Base-by-base conservation (phyloP, 2,113 vertebrate species). In the Herpetotheres cachinnans region DNA sequence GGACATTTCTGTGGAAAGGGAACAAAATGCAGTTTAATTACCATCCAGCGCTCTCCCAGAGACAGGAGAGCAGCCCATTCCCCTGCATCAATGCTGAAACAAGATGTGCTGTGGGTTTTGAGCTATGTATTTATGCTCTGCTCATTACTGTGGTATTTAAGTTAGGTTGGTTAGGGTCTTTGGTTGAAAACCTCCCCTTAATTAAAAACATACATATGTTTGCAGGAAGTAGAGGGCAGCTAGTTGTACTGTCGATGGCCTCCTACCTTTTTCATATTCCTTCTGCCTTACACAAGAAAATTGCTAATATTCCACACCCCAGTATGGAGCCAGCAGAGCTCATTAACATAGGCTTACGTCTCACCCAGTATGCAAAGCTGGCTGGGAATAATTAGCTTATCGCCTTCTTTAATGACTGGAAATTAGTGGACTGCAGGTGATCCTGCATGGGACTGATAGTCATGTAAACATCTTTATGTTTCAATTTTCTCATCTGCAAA, bases 321-420 rank as follows among this genome's bases (percentile, higher is more conserved):
- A 0, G 25, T 29, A 6, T 6, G 22, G 49, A 79, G 59, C 71
- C 63, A 54, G 71, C 30, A 85, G 52, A 66, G 70, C 50, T 90
- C 66, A 7, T 49, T 27, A 27, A 7, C 0, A 1, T 4, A 34
- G 50, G 56, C 6, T 90, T 34, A 2, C 0, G 4, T 52, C 77
- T 52, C 58, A 67, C 7, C 42, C 76, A n/a, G 30, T 3, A 16
- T 40, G 67, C 63, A 86, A n/a, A 93, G 44, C 63, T 65, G 26
- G 19, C 21, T 61, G 73, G 84, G 52, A 54, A 26, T 7, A 66
- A 8, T 7, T 16, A 36, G 20, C 6, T 59, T 38, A 61, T 27
- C 0, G 1, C 18, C 24, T 82, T 7, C 71, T 63, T 49, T 56
- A 72, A 49, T 17, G 42, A 30, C 47, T 44, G 79, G 79, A 38